Conservation (phyloP, 2,113 vertebrate species). For the Elanoides forficatus region DNA sequence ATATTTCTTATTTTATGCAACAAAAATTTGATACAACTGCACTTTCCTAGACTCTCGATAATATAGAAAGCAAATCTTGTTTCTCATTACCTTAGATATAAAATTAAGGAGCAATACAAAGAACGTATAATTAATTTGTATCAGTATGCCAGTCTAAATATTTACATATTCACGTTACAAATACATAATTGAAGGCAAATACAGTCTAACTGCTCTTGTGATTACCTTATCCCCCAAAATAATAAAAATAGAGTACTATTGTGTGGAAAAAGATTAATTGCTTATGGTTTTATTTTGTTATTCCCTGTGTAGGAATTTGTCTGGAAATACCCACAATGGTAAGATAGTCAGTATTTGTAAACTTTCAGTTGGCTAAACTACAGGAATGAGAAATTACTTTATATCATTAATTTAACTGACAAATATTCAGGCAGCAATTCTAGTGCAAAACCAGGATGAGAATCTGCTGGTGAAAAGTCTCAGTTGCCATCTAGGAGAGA, state of each 20-base stretch:
- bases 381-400: background rate
- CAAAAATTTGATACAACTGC: background rate
- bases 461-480: background rate
- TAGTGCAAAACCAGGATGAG: background rate
- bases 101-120: background rate
- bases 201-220: background rate
- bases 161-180: background rate
- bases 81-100: background rate
- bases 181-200: background rate
- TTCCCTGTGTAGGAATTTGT: background rate
- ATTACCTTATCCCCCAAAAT: background rate
- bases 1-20: background rate
- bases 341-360: background rate
- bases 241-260: background rate
- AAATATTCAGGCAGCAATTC: background rate
- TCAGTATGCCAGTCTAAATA: background rate
- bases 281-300: background rate
- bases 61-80: background rate
- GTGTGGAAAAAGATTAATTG: background rate
- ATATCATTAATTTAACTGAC: background rate
- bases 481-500: background rate
- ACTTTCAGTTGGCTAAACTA: background rate
- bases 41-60: background rate
- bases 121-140: background rate
- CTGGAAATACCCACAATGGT: background rate